These are phyloP conservation scores for Leptobrachium ailaonicum DNA, from an alignment of 2,113 vertebrate genomes.

Conservation along the genomic window DNA sequence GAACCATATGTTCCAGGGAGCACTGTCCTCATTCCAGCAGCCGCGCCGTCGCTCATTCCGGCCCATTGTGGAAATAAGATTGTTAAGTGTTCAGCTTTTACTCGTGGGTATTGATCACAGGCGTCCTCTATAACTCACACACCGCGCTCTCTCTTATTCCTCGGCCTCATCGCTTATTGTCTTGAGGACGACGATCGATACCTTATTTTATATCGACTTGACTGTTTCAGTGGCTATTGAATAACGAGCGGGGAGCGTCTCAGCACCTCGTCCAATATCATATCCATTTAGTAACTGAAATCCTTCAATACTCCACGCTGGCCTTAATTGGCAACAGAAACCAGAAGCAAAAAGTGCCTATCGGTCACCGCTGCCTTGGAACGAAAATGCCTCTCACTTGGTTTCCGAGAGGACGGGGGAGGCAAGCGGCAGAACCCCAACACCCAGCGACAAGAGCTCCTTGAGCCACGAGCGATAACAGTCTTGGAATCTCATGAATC, in stretches of 20 bases:
- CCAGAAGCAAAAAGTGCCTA: background rate
- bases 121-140: slow-evolving; percentile 14
- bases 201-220: slow-evolving; percentile 44
- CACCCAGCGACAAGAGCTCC: too few species aligned
- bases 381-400: too few species aligned
- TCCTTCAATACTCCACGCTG: slow-evolving; percentile 15
- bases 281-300: slow-evolving; percentile 38
- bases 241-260: slow-evolving; percentile 23
- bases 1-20: background rate
- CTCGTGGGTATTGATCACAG: slow-evolving; percentile 27
- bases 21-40: background rate
- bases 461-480: too few species aligned
- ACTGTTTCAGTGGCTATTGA: slow-evolving; percentile 36
- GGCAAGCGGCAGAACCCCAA: too few species aligned
- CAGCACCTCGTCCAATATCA: slow-evolving; percentile 22
- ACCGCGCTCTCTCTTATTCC: slow-evolving; percentile 2
- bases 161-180: slow-evolving; percentile 40
- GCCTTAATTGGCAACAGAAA: slow-evolving; percentile 19
- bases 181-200: slow-evolving; percentile 36
- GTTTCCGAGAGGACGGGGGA: too few species aligned
- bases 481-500: too few species aligned
- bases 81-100: slow-evolving; percentile 16
- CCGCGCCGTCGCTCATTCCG: background rate
- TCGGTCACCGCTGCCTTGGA: background rate
- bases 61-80: background rate